Percentiles rank a stretch among this genome's conserved stretches.
phyloP scores from a whole-genome alignment of 2,888 invertebrate genomes.

The Lithodes maja region DNA sequence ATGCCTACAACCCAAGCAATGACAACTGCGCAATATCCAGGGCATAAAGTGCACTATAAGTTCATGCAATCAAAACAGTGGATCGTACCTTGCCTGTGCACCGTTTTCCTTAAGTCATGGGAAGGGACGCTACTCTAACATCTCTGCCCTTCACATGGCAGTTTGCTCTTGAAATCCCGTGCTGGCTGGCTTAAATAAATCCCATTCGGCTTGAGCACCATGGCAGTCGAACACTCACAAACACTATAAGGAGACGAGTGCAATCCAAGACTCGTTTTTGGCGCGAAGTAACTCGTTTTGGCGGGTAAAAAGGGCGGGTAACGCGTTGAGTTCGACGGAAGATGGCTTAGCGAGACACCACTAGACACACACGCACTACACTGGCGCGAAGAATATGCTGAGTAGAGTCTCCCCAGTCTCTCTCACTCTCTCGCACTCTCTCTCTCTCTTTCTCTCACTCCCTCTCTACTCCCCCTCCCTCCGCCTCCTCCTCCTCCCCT shows the following conservation, averaged over 20 bases:
- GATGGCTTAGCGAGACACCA: not conserved
- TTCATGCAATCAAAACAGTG: too few species aligned
- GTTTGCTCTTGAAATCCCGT: not conserved
- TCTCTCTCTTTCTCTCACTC: constrained; percentile 22
- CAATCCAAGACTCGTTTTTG: too few species aligned
- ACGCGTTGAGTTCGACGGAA: not conserved
- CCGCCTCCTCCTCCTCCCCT: not conserved
- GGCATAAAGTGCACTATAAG: not conserved
- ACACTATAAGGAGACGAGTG: constrained; percentile 8
- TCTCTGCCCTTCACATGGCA: not conserved
- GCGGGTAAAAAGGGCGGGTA: not conserved
- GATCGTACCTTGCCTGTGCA: not conserved
- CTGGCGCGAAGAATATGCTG: constrained; percentile 53
- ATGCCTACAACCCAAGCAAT: too few species aligned
- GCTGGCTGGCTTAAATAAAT: constrained; percentile 11
- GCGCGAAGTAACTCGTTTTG: too few species aligned
- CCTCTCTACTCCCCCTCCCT: constrained; percentile 17
- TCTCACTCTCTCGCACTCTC: constrained; percentile 20
- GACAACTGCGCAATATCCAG: not conserved
- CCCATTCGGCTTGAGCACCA: constrained; percentile 13
- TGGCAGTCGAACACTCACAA: constrained; percentile 15
- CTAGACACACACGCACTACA: constrained; percentile 39
- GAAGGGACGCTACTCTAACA: not conserved
- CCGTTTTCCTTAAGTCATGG: not conserved
- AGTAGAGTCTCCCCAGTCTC: constrained; percentile 46